Evolutionary conservation across 2,797 vertebrate genomes (phyloP), one percentile per base, ranked within the genome.

Genomic region (Smutsia temminckii): DNA sequence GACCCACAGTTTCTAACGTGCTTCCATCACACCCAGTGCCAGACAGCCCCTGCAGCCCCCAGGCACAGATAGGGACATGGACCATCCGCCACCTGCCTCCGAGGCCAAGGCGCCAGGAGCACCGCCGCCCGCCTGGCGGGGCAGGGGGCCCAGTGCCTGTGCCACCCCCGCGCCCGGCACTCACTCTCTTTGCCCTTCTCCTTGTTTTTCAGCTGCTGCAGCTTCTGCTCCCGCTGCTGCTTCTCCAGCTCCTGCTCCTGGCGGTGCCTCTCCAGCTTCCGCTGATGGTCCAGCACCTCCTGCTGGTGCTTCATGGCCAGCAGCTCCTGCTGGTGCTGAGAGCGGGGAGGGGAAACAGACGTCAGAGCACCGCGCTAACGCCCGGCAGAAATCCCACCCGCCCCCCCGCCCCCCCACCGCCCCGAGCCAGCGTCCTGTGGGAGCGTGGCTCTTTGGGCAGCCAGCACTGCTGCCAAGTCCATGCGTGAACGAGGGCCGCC

Each of bases 171-270:
- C 18, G 13, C 46, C 46, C 46, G 7, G 46, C 93, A 99, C 99
- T 99, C 96, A 99, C 99, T 99, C 98, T 99, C 99, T 95, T 99
- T 99, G 92, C 99, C 99, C 64, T 99, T 99, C 98, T 99, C 99
- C 98, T 99, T 99, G 98, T 99, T 99, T 97, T 99, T 99, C 51
- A 99, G 99, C 98, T 99, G 99, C 78, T 98, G 99, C 63, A 99
- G 98, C 97, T 99, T 99, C 98, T 99, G 99, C 96, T 99, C 99
- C 0, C 99, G 98, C 96, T 99, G 99, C 98, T 99, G 99, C 97
- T 99, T 99, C 98, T 99, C 99, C 98, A 99, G 98, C 97, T 99
- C 99, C 98, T 99, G 99, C 96, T 99, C 99, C 12, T 99, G 99
- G 8, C 99, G 99, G 96, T 99, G 99, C 81, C 99, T 98, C 98